Percentiles rank a stretch among this genome's conserved stretches.
phyloP scores from a whole-genome alignment of 2,888 invertebrate species.

The Oscheius onirici region DNA sequence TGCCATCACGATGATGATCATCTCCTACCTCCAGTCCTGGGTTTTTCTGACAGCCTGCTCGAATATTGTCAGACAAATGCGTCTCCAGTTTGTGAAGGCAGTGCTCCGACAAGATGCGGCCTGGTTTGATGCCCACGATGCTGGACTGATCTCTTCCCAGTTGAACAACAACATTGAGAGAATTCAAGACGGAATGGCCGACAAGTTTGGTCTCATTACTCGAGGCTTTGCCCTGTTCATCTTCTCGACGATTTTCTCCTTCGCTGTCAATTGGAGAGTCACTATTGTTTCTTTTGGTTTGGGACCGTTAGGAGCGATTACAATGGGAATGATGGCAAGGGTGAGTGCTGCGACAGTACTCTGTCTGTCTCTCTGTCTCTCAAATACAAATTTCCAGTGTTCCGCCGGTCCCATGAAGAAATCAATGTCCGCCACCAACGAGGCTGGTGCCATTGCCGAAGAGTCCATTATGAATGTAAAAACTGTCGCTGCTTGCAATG shows the following conservation, averaged over 20 bases:
- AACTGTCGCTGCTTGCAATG: conserved; percentile 57
- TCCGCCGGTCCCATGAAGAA: conserved; percentile 34
- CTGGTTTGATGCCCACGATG: conserved; percentile 42
- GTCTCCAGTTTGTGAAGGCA: conserved; percentile 44
- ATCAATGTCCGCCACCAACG: conserved; percentile 35
- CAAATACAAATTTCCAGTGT: conserved; percentile 19
- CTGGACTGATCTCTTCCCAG: conserved; percentile 49
- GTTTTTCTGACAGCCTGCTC: conserved; percentile 17
- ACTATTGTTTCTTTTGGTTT: conserved; percentile 48
- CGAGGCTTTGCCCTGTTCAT: conserved; percentile 55
- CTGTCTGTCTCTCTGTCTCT: neutral
- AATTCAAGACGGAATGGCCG: conserved; percentile 32
- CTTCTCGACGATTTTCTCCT: conserved; percentile 45
- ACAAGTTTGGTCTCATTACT: conserved; percentile 49
- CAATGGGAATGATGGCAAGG: conserved; percentile 50
- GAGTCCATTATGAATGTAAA: conserved; percentile 53
- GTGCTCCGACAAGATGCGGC: conserved; percentile 50
- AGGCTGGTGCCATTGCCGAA: conserved; percentile 46
- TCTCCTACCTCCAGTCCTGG: conserved; percentile 29
- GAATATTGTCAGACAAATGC: conserved; percentile 24
- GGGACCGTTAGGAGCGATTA: conserved; percentile 52
- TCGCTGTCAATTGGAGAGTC: conserved; percentile 49
- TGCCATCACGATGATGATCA: conserved; percentile 17
- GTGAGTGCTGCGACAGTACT: too few species aligned
- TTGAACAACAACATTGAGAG: conserved; percentile 39